Base-by-base conservation (phyloP, 2,113 vertebrate species). In the Stigmatopora argus region DNA sequence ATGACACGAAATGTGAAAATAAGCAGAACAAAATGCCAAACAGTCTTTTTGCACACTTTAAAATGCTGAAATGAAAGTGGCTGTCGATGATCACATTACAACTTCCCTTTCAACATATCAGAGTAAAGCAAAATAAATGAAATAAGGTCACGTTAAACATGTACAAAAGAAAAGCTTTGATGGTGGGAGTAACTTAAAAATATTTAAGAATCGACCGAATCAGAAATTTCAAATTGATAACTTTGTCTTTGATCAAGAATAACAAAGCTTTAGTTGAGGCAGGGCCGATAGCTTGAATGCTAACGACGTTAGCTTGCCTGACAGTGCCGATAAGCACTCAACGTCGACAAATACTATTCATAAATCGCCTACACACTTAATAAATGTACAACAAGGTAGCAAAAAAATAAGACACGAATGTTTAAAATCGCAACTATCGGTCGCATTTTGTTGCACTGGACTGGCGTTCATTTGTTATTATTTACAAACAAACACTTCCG, bases 401-500 rank as follows among this genome's bases (percentile, higher is more conserved):
- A 18, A 12, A 31, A 15, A 19, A 11, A 19, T 12, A 9, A 52
- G 19, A 5, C n/a, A 7, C 15, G 10, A 41, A 41, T 47, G 5
- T 46, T 49, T 3, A 1, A 10, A 3, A 14, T 7, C 49, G 10
- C 35, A 6, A n/a, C 58, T 41, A 18, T 2, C n/a, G 51, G n/a
- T 3, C 0, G 0, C 0, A 4, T 10, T 19, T 0, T 23, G 9
- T 19, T 52, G 0, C 44, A 61, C 64, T 81, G 77, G 65, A 77
- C 34, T 15, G 23, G 26, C 10, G 26, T 31, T 3, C 38, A 56
- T 55, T 10, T 70, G 66, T 10, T 41, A 9, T 41, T 2, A 13
- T 45, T 34, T 31, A 18, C n/a, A 58, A 10, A 48, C 17, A 55
- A 10, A 45, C 55, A 55, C 71, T 86, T 86, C 83, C 86, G 81